Base-by-base conservation (phyloP, 2,888 invertebrate genomes). In the Aquatica leii region DNA sequence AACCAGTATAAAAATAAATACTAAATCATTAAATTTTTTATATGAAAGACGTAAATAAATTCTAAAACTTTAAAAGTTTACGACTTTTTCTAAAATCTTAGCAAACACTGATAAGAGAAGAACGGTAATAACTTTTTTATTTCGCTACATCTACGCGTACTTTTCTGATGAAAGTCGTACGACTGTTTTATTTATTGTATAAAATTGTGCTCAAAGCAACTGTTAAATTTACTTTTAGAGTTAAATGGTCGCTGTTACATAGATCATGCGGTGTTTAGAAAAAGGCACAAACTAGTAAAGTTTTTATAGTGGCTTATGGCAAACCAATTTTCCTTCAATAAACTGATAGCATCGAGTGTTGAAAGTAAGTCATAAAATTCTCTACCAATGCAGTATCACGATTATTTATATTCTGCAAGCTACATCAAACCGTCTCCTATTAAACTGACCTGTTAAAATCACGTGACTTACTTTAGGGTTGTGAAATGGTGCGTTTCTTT, bases 401-500 rank as follows among this genome's bases (percentile, higher is more conserved):
- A 64, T 58, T 64, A 59, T 64, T 64, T 64, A 59, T 64, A 62
- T 62, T 62, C 62, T 53, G 53, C 62, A 62, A 40, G 62, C 62
- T 46, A 55, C 56, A 55, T 61, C 56, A 31, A 59, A 64, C 64
- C 55, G 46, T 52, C 59, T 55, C 55, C 59, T 64, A 59, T 64
- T 55, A 59, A 52, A 62, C 66, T 67, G 71, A 70, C 72, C 72
- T 68, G 67, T 68, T 68, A 63, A 62, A 63, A 63, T 68, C 69
- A 69, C 65, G 69, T 61, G 68, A 70, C 68, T 59, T 66, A 62
- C 69, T 67, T 67, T 52, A 59, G 59, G 61, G 52, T 59, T 62
- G 67, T 69, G 71, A 71, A 73, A 73, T 73, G 71, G 72, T 62
- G 71, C 72, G 72, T 73, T 70, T 54, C 71, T 71, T 72, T 70